These are phyloP conservation scores for Antechinus stuartii DNA, from an alignment of 2,113 vertebrate genomes.

Conservation along the genomic window DNA sequence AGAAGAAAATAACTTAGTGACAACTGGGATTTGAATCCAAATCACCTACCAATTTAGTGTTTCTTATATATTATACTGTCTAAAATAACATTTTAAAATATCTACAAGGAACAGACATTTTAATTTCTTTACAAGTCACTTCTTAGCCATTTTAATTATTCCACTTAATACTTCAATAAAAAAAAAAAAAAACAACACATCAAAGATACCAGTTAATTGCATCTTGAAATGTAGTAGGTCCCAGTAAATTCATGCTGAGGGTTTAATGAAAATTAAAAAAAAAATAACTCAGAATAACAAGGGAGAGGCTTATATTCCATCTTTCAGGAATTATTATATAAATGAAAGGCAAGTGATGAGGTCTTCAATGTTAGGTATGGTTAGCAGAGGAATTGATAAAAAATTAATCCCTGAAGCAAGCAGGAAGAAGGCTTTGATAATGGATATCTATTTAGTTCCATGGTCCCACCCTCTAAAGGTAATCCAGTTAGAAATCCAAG, in stretches of 20 bases:
- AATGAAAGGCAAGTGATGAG: background rate
- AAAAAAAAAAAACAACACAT: background rate
- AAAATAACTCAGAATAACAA: background rate
- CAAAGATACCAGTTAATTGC: background rate
- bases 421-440: too few species aligned
- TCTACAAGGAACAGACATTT: background rate
- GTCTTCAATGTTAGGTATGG: too few species aligned
- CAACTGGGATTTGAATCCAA: background rate
- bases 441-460: too few species aligned
- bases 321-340: background rate
- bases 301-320: background rate
- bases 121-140: background rate
- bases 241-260: background rate
- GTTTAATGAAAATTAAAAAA: background rate
- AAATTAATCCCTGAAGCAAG: too few species aligned
- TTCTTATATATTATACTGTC: background rate
- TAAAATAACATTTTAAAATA: background rate
- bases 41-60: background rate
- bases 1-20: background rate
- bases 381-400: too few species aligned
- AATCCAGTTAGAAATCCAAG: too few species aligned
- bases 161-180: background rate
- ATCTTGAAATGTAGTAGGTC: background rate
- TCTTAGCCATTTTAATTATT: background rate
- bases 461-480: too few species aligned